A percentile compares a stretch with the other conserved stretches of the same genome.
These are phyloP conservation scores for Argyresthia albistria DNA, from an alignment of 2,888 invertebrate genomes.

Conservation along the genomic window DNA sequence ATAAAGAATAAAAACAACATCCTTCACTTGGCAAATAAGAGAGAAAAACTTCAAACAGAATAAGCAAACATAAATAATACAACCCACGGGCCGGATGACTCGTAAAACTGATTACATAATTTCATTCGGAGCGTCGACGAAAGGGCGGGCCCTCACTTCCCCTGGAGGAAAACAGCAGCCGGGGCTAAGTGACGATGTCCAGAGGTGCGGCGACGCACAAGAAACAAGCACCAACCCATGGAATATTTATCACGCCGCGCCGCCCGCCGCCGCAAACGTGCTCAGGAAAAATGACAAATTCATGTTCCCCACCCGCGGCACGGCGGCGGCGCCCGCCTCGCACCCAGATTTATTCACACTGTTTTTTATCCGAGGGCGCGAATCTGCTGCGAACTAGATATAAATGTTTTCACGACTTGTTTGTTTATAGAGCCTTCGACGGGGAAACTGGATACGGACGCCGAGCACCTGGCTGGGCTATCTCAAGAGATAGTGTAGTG, in stretches of 20 bases:
- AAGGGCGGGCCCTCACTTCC: conserved; percentile 49
- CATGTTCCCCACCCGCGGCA: conserved; percentile 42
- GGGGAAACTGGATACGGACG: conserved; percentile 56
- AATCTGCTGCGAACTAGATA: conserved; percentile 50
- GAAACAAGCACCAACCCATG: conserved; percentile 30
- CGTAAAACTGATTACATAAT: conserved; percentile 64
- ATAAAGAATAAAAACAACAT: neutral
- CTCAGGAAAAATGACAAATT: conserved; percentile 70
- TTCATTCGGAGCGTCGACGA: conserved; percentile 58
- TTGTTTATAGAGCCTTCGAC: conserved; percentile 68
- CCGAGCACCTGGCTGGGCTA: conserved; percentile 48
- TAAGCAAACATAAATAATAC: conserved; percentile 28
- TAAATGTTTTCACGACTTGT: conserved; percentile 64
- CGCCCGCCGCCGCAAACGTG: conserved; percentile 44
- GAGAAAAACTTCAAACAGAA: conserved; percentile 19
- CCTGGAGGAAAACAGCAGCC: conserved; percentile 52
- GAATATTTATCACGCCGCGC: conserved; percentile 64
- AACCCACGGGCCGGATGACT: conserved; percentile 44
- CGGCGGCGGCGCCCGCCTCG: conserved; percentile 28
- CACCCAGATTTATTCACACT: conserved; percentile 11
- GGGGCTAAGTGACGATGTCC: conserved; percentile 46
- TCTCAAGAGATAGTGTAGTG: conserved; percentile 56
- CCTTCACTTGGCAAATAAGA: conserved; percentile 10
- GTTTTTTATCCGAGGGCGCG: conserved; percentile 53
- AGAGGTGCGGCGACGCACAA: conserved; percentile 21